Evolutionary conservation across 2,888 invertebrate species (phyloP), one percentile per base, ranked within the genome.

Genomic region (Crossocerus cetratus): DNA sequence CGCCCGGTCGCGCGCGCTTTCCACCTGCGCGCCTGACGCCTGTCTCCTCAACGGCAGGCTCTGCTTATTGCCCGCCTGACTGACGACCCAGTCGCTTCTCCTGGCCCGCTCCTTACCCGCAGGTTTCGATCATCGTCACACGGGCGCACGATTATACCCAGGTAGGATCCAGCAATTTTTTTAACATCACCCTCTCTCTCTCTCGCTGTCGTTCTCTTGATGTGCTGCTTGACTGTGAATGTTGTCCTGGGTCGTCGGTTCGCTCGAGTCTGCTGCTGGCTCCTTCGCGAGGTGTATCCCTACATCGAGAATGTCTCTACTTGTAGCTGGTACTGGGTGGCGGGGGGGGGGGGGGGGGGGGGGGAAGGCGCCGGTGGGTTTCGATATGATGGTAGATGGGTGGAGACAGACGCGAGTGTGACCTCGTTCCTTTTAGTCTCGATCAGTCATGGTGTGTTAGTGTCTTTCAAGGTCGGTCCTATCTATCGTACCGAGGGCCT

Each of bases 401-500:
- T 57, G 61, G n/a, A 23, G 53, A 42, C 14, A n/a, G 21, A 59
- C n/a, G 55, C 5, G 53, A 21, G 55, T 20, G 42, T 43, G 49
- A 62, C 74, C 70, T 78, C 75, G 67, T 56, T 59, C 60, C 70
- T 78, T 57, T 65, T 57, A 42, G 14, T 49, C 18, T 13, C 54
- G 32, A 44, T 53, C 59, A 69, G 32, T 76, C 20, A 57, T 66
- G 55, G 53, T 53, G 53, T 53, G 53, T 72, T 80, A 72, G 76
- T 72, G 44, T 65, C 45, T n/a, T 16, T 16, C 66, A 79, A 78
- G 80, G 76, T 69, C 62, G 45, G 65, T 13, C 42, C 20, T 49
- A 18, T 21, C 16, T 59, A 23, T 44, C 57, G 20, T 45, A 65
- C 69, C 62, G 49, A 62, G 64, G 56, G 45, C 16, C 45, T 32